Evolutionary conservation across 2,113 vertebrate genomes (phyloP), one percentile per base, ranked within the genome.

Genomic region (Microcebus tavaratra): DNA sequence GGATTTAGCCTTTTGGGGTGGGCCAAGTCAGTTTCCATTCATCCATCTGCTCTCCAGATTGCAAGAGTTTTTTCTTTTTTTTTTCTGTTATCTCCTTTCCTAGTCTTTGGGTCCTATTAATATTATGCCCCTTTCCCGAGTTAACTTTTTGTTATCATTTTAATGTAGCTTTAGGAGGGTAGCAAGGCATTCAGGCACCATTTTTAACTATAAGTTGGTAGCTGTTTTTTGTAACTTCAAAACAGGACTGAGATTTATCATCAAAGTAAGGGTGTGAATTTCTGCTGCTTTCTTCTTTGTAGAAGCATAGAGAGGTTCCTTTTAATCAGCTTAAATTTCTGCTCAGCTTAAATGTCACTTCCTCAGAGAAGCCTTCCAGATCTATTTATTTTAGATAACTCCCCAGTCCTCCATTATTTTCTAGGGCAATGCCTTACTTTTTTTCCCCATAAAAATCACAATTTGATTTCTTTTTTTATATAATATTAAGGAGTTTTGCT

Each of bases 341-440:
- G 78, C 9, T 96, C 45, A 76, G 10, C n/a, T 94, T 88, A 83
- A 86, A 92, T 93, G 45, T 59, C 15, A 59, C 42, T 70, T 95
- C 12, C 4, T 48, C 63, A 72, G 27, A 95, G 36, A 95, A 95
- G 15, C 1, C 29, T 91, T 88, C 18, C 6, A 45, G 12, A 83
- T n/a, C 4, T 68, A 8, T 83, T 73, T 88, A 34, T 87, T 29
- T 92, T 42, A 84, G 20, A 27, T 45, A 68, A 92, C 17, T 79
- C 39, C 29, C 48, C 15, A 75, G 12, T 79, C 1, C 27, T 89
- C 15, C 29, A 72, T 68, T 42, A 80, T 90, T 90, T 96, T 67
- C n/a, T 95, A 34, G 21, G 21, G 1, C 12, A 89, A 14, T 89
- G 21, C 27, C 13, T 80, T 5, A 50, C 45, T 15, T 23, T 65